Percentiles rank a stretch among this genome's conserved stretches.
Evolutionary conservation across 2,888 invertebrate genomes (phyloP).

Genomic region (Aporophyla nigra): DNA sequence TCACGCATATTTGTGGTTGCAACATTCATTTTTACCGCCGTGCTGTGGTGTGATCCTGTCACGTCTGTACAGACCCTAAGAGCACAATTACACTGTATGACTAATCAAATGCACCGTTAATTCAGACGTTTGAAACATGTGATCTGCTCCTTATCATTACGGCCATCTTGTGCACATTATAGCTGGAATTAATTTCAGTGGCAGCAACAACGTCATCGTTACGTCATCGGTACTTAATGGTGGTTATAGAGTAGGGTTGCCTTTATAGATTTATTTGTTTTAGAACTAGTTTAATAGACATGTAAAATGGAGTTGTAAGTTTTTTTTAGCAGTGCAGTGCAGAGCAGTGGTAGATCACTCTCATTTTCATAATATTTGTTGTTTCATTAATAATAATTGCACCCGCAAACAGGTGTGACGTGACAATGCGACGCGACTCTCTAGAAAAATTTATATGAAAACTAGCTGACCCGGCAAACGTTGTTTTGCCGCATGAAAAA

Average conservation of each 20-base stretch:
- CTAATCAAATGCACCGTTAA: slow-evolving; percentile 63
- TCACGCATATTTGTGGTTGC: not conserved
- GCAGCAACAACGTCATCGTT: slow-evolving; percentile 46
- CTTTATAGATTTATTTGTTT: not conserved
- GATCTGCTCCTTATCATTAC: slow-evolving; percentile 55
- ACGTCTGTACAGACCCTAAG: slow-evolving; percentile 16
- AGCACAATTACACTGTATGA: slow-evolving; percentile 53
- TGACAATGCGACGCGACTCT: no score
- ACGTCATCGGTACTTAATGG: slow-evolving; percentile 48
- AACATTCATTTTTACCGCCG: no score
- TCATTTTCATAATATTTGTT: no score
- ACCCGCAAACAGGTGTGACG: no score
- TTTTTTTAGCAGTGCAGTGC: no score
- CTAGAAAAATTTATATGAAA: no score
- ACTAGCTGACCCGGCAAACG: no score
- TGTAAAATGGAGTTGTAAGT: not conserved
- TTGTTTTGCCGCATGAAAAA: no score
- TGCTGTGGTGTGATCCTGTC: not conserved
- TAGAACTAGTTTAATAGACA: not conserved
- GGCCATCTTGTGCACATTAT: slow-evolving; percentile 43
- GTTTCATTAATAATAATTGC: no score
- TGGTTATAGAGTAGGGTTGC: slow-evolving; percentile 20
- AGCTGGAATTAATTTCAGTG: slow-evolving; percentile 45
- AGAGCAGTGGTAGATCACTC: no score
- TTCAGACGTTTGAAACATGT: slow-evolving; percentile 52